These are phyloP conservation scores for Spongia lamella DNA, from an alignment of 37 sponge, comb jelly and placozoan species.

Conservation along the genomic window DNA sequence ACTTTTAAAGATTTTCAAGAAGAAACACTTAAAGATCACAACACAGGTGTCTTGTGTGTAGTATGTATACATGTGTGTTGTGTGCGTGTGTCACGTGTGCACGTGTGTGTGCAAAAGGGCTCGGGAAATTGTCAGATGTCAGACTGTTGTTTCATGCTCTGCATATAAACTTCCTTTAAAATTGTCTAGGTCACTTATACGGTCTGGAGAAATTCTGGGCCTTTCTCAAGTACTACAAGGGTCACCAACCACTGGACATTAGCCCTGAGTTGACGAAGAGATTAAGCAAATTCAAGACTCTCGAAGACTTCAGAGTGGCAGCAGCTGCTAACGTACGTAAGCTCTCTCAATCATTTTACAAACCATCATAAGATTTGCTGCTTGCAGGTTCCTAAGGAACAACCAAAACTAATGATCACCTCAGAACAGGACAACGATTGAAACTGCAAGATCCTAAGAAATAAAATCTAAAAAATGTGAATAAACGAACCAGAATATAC, in stretches of 20 bases:
- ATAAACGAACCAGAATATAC: too few relatives aligned
- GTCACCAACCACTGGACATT: conserved; percentile 44
- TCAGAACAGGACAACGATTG: too few relatives aligned
- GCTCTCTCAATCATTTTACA: too few relatives aligned
- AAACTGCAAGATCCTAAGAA: too few relatives aligned
- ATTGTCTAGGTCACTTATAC: conserved; percentile 74
- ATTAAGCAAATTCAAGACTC: conserved; percentile 75
- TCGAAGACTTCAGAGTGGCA: conserved; percentile 89
- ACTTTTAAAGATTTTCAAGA: conserved; percentile 89
- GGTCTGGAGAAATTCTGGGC: conserved; percentile 99
- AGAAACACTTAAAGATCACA: conserved; percentile 85
- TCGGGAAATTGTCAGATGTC: conserved; percentile 4
- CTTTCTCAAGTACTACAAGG: conserved; percentile 97
- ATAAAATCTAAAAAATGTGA: too few relatives aligned
- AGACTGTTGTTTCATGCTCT: not conserved
- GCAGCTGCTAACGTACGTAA: not conserved
- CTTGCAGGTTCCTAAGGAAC: too few relatives aligned
- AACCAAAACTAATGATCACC: too few relatives aligned
- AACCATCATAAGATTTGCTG: too few relatives aligned
- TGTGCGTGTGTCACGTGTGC: not conserved
- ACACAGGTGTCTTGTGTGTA: conserved; percentile 37
- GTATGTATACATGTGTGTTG: not conserved
- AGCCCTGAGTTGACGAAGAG: conserved; percentile 53
- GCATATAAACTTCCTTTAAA: conserved; percentile 10
- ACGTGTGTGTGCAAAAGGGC: not conserved